Evolutionary conservation across 2,797 vertebrate genomes (phyloP).

Genomic region (Vespertilio murinus): DNA sequence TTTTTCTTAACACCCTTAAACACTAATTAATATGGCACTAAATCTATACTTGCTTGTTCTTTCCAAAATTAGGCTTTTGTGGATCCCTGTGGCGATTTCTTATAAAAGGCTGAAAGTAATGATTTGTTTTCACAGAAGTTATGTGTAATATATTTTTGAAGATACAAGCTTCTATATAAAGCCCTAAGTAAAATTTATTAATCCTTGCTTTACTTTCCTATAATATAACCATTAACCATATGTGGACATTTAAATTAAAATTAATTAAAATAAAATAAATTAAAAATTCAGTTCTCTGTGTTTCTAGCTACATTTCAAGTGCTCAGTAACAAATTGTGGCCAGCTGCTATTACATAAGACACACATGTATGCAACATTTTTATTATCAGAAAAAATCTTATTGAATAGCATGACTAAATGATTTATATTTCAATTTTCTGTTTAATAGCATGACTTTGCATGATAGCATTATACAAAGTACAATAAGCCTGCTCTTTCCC

Average conservation of each 20-base stretch:
- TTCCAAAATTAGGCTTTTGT: background rate
- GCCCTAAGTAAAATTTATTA: background rate
- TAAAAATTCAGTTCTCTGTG: background rate
- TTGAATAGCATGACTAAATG: background rate
- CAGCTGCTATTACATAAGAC: background rate
- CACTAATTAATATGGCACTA: background rate
- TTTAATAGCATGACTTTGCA: background rate
- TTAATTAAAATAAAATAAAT: conserved; percentile 23
- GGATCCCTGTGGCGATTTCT: background rate
- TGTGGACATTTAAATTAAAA: conserved; percentile 1
- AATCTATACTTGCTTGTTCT: background rate
- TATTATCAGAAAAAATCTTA: background rate
- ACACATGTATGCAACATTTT: background rate
- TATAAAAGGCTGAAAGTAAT: background rate
- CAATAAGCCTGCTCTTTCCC: background rate
- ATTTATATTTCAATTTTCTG: background rate
- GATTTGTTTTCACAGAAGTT: background rate
- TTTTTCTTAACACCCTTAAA: conserved; percentile 20
- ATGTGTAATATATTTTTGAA: background rate
- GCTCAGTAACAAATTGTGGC: background rate
- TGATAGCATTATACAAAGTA: background rate
- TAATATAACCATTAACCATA: background rate
- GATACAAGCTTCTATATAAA: background rate
- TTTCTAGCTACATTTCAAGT: background rate
- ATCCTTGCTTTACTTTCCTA: background rate